Percentiles rank a stretch among this genome's conserved stretches.
Evolutionary conservation across 2,888 invertebrate genomes (phyloP).

Genomic region (Xestia ashworthii): DNA sequence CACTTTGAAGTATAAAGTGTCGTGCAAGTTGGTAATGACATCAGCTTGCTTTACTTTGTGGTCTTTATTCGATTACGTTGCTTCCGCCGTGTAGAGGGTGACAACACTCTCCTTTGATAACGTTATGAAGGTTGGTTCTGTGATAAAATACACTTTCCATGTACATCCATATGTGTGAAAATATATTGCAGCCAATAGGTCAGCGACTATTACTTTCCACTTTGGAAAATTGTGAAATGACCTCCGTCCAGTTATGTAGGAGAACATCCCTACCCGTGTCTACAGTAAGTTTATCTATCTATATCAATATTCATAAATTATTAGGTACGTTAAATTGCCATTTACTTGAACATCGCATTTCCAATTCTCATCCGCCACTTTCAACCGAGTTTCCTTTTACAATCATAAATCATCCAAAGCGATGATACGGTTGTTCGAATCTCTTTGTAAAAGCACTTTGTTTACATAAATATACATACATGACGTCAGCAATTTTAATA

Average conservation of each 20-base stretch:
- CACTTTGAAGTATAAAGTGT: constrained; percentile 31
- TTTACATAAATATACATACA: constrained; percentile 20
- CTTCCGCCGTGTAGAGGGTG: not conserved
- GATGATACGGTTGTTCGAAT: constrained; percentile 22
- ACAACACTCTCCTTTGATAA: not conserved
- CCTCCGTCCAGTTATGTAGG: not conserved
- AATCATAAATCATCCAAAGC: constrained; percentile 11
- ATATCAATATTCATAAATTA: not conserved
- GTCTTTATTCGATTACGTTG: constrained; percentile 30
- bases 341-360: not conserved
- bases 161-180: not conserved
- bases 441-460: constrained; percentile 44
- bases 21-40: constrained; percentile 17
- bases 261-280: not conserved
- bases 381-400: constrained; percentile 12
- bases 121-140: not conserved
- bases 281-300: not conserved
- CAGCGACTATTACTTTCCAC: not conserved
- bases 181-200: not conserved
- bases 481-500: constrained; percentile 41
- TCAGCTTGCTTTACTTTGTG: constrained; percentile 30
- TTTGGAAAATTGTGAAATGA: not conserved
- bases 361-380: not conserved
- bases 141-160: too few relatives aligned
- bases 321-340: not conserved